Conservation (phyloP, 1,140 invertebrate genomes). For the Brachionus rotundiformis region DNA sequence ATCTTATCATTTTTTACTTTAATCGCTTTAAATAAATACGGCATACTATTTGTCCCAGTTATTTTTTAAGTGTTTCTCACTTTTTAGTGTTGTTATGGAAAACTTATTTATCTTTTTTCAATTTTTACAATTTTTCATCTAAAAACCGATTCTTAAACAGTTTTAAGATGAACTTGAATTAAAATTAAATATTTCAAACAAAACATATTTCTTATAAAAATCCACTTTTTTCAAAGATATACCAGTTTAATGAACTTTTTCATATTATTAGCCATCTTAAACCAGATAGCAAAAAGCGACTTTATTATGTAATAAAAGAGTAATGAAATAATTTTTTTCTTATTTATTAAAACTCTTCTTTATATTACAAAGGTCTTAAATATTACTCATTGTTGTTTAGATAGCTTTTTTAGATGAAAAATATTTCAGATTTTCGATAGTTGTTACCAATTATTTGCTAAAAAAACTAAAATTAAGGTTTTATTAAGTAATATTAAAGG, state of each 20-base stretch:
- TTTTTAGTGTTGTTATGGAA: slow-evolving; percentile 2
- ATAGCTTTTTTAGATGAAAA: too few species aligned
- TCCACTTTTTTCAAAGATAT: too few species aligned
- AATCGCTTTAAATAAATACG: not conserved
- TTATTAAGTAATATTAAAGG: not conserved
- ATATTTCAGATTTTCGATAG: not conserved
- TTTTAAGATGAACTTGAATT: too few species aligned
- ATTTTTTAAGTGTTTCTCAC: not conserved
- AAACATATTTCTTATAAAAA: not conserved
- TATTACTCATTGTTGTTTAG: too few species aligned
- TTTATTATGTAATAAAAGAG: not conserved
- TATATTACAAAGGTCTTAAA: not conserved
- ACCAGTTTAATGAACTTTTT: too few species aligned
- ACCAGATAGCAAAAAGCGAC: not conserved
- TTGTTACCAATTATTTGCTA: not conserved
- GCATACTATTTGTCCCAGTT: not conserved
- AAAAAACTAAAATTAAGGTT: not conserved
- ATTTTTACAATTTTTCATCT: not conserved
- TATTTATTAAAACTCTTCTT: not conserved
- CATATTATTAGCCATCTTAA: not conserved
- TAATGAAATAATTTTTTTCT: not conserved
- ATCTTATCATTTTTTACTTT: not conserved
- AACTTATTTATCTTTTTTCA: not conserved
- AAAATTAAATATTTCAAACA: not conserved
- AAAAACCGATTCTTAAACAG: not conserved